phyloP scores from a whole-genome alignment of 2,797 vertebrate genomes.

The Lates japonicus region DNA sequence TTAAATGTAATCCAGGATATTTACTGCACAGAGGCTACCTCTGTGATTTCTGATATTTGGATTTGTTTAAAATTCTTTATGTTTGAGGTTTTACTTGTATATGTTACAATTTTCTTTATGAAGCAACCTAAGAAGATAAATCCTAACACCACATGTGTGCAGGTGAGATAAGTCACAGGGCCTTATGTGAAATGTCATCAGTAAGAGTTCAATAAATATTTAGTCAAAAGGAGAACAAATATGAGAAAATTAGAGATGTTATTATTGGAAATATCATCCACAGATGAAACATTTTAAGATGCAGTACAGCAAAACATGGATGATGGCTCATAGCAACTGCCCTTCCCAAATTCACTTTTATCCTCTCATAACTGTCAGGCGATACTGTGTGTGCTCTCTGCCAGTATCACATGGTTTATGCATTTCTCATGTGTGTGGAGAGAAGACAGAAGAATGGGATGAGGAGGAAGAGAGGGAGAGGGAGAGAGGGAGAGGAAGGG shows the following conservation, averaged over 20 bases:
- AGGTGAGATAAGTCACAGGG: slow-evolving; percentile 1
- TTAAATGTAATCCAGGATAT: slow-evolving; percentile 38
- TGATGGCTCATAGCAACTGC: slow-evolving; percentile 28
- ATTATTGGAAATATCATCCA: slow-evolving; percentile 11
- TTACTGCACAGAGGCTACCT: slow-evolving; percentile 26
- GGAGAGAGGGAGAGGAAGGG: slow-evolving; percentile 32
- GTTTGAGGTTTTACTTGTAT: neutral
- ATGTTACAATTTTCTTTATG: neutral
- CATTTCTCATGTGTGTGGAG: slow-evolving; percentile 56
- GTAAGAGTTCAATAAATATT: neutral
- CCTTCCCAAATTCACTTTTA: slow-evolving; percentile 66
- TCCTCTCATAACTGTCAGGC: slow-evolving; percentile 49
- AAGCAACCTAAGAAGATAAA: neutral
- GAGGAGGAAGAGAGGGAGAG: slow-evolving; percentile 4
- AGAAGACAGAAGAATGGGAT: slow-evolving; percentile 49
- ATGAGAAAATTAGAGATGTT: neutral
- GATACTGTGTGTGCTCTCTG: slow-evolving; percentile 39
- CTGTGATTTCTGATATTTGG: slow-evolving; percentile 9
- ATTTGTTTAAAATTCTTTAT: slow-evolving; percentile 1
- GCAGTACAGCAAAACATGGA: neutral
- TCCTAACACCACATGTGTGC: neutral
- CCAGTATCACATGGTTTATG: slow-evolving; percentile 57
- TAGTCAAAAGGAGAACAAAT: neutral
- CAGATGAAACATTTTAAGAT: slow-evolving; percentile 30
- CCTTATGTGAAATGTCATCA: neutral